These are phyloP conservation scores for Willowsia nigromaculata DNA, from an alignment of 2,888 invertebrate species.

Conservation along the genomic window DNA sequence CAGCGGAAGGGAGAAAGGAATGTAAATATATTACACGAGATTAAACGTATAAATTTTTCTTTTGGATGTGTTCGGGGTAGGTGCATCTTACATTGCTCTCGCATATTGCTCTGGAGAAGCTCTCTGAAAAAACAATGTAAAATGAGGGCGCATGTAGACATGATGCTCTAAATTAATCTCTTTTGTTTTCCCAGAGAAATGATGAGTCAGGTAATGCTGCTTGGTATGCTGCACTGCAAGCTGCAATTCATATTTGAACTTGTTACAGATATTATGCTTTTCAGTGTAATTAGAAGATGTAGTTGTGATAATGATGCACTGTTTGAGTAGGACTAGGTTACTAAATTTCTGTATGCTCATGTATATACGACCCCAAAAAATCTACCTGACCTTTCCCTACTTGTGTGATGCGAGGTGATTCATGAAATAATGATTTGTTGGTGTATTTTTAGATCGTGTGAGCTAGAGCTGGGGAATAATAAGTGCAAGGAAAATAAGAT, in stretches of 20 bases:
- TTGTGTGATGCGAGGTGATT: not conserved
- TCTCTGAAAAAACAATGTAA: not conserved
- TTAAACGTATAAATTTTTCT: not conserved
- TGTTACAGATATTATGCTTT: constrained; percentile 24
- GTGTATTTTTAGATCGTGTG: not conserved
- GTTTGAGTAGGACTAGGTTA: not conserved
- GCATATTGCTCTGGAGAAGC: not conserved
- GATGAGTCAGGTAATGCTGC: not conserved
- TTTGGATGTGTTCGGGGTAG: not conserved
- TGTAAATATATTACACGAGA: constrained; percentile 33
- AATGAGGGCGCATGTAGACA: not conserved
- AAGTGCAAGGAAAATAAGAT: not conserved
- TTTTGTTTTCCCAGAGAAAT: constrained; percentile 34
- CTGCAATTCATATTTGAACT: constrained; percentile 20
- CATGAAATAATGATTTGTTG: not conserved
- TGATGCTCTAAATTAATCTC: constrained; percentile 26
- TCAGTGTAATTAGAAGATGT: constrained; percentile 10
- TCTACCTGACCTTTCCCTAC: constrained; percentile 55
- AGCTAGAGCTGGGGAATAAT: not conserved
- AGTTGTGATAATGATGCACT: not conserved
- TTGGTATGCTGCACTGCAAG: not conserved
- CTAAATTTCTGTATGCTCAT: not conserved
- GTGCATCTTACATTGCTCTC: not conserved
- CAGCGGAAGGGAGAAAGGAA: not conserved
- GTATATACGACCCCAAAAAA: not conserved